Conservation (phyloP, 2,797 vertebrate genomes). For the Eospalax fontanierii region DNA sequence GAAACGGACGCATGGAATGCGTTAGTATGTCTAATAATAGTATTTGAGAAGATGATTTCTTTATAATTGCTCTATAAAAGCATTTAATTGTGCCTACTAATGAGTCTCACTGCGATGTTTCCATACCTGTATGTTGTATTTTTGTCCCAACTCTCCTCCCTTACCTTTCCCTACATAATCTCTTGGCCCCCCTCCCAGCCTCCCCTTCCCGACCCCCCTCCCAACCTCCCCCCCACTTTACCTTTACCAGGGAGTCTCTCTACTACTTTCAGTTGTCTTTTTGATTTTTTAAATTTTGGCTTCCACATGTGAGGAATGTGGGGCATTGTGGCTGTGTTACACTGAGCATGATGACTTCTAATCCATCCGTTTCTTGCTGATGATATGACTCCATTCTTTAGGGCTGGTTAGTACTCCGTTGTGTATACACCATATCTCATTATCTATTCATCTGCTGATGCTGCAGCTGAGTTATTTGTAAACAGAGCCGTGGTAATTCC, state of each 20-base stretch:
- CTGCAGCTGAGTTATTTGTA: neutral
- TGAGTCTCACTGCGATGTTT: neutral
- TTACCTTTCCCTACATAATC: no score
- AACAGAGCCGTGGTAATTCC: neutral
- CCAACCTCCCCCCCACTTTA: no score
- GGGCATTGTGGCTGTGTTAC: neutral
- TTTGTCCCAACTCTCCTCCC: neutral
- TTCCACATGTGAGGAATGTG: neutral
- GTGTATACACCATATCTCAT: neutral
- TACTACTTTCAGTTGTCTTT: neutral
- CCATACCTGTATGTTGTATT: neutral
- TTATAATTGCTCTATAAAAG: no score
- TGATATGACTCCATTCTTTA: neutral
- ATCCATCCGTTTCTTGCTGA: neutral
- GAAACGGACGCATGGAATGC: neutral
- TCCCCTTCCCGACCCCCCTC: no score
- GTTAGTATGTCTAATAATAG: neutral
- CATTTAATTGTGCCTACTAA: neutral
- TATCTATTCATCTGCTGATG: neutral
- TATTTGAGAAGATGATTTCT: slow-evolving; percentile 5
- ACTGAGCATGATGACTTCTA: neutral
- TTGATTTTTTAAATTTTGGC: neutral
- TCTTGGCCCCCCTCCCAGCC: no score
- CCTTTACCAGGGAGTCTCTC: neutral
- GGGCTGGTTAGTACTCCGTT: neutral